A percentile compares a stretch with the other conserved stretches of the same genome.
These are phyloP conservation scores for Mythimna pallens DNA, from an alignment of 2,888 invertebrate genomes.

Conservation along the genomic window DNA sequence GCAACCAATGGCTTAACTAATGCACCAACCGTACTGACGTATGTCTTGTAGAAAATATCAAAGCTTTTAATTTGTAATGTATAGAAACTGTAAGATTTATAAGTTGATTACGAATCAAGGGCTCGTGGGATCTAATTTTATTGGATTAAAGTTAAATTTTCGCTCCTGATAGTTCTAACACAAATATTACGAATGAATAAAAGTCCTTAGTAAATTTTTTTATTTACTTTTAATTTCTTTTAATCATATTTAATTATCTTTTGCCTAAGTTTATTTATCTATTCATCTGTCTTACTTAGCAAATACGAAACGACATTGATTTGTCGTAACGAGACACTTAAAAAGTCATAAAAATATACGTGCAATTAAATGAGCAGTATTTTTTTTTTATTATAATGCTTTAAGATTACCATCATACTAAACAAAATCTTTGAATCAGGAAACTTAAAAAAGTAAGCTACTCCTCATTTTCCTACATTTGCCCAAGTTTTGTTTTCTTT, in stretches of 20 bases:
- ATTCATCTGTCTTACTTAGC: conserved; percentile 2
- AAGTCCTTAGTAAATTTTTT: not conserved
- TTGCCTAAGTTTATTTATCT: not conserved
- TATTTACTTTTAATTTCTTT: not conserved
- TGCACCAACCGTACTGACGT: no score
- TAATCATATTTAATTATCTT: not conserved
- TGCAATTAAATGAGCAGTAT: conserved; percentile 10
- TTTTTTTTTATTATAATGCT: conserved; percentile 11
- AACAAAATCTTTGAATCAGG: not conserved
- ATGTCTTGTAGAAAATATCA: not conserved
- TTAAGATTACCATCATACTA: not conserved
- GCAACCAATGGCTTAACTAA: no score
- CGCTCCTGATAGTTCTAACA: not conserved
- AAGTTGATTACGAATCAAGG: not conserved
- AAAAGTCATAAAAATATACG: conserved; percentile 33
- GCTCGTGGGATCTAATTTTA: not conserved
- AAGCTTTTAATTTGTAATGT: not conserved
- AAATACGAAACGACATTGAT: conserved; percentile 3
- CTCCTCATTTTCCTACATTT: not conserved
- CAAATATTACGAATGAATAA: not conserved
- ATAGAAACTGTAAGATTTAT: no score
- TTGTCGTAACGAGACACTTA: conserved; percentile 33
- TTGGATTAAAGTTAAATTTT: not conserved
- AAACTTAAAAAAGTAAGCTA: not conserved
- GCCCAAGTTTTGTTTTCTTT: no score